phyloP scores from a whole-genome alignment of 1,140 invertebrate species.

The Pissodes strobi region DNA sequence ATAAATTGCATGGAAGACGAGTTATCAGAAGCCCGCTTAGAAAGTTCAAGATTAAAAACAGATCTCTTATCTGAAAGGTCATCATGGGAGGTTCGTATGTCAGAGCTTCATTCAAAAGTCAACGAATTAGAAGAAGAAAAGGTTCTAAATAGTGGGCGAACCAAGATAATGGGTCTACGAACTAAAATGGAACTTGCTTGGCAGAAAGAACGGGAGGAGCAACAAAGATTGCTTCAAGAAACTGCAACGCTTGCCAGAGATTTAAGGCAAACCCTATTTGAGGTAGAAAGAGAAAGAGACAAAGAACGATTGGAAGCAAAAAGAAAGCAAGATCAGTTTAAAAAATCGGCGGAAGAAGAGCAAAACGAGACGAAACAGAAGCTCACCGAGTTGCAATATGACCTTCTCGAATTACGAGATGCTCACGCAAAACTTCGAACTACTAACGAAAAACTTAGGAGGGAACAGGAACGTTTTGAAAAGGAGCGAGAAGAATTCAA shows the following conservation, averaged over 20 bases:
- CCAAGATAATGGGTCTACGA: slow-evolving; percentile 81
- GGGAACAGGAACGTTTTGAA: slow-evolving; percentile 85
- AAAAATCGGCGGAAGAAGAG: slow-evolving; percentile 83
- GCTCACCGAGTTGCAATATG: slow-evolving; percentile 81
- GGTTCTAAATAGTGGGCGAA: slow-evolving; percentile 76
- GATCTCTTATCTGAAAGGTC: slow-evolving; percentile 88
- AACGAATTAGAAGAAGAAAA: slow-evolving; percentile 90
- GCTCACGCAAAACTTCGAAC: slow-evolving; percentile 89
- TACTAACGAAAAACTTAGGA: slow-evolving; percentile 86
- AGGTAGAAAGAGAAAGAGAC: slow-evolving; percentile 86
- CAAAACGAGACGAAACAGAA: slow-evolving; percentile 87
- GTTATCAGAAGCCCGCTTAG: slow-evolving; percentile 79
- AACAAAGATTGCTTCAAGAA: slow-evolving; percentile 86
- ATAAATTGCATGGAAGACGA: slow-evolving; percentile 86
- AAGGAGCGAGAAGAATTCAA: slow-evolving; percentile 76
- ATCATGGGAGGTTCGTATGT: slow-evolving; percentile 83
- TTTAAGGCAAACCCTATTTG: slow-evolving; percentile 82
- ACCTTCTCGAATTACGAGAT: slow-evolving; percentile 84
- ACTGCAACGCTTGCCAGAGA: slow-evolving; percentile 89
- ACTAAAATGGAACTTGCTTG: slow-evolving; percentile 91
- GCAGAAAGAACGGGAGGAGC: slow-evolving; percentile 94
- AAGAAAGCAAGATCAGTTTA: slow-evolving; percentile 81
- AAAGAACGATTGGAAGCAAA: slow-evolving; percentile 86
- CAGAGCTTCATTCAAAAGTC: slow-evolving; percentile 87
- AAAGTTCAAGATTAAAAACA: slow-evolving; percentile 83